Base-by-base conservation (phyloP, 2,113 vertebrate species). In the Otus sunia region DNA sequence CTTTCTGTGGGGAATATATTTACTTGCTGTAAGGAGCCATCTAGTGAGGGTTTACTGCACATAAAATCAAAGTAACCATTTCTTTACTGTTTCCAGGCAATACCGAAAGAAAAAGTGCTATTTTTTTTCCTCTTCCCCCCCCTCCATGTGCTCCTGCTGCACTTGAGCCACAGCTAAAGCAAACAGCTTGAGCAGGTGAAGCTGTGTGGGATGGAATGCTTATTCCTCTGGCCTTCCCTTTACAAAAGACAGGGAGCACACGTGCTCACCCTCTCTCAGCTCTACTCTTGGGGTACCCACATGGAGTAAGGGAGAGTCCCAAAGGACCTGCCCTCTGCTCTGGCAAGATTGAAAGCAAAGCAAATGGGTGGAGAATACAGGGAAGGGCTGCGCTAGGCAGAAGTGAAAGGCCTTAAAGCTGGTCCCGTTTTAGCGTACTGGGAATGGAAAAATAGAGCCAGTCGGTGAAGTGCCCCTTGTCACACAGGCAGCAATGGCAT, bases 1-100 rank as follows among this genome's bases (percentile, higher is more conserved):
- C 66, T 22, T 89, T 69, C 83, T 53, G 58, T 17, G 39, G 32
- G 78, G 72, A 95, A 64, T 26, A 81, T 22, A 92, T 94, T 93
- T 88, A 75, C 95, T 96, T 97, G 96, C 96, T 88, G 90, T 78
- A 75, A 97, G 86, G 96, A 96, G 97, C 96, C 96, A 96, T 94
- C 97, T 97, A 97, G 95, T 96, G 97, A 96, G 95, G 89, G 71
- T 74, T 97, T 94, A 87, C 79, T 83, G 96, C 69, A 97, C 78
- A 21, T 49, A 81, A 92, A 95, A 92, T 49, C 52, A 87, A 92
- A 94, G 59, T 45, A 71, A 88, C 56, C 6, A 1, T 52, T 85
- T 72, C 77, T 69, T 66, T 59, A 62, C 85, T 52, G 36, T 76
- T 92, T 81, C 60, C 67, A 53, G 53, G 62, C 62, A 64, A 62